These are phyloP conservation scores for Metopolophium dirhodum DNA, from an alignment of 1,140 invertebrate species.

Conservation along the genomic window DNA sequence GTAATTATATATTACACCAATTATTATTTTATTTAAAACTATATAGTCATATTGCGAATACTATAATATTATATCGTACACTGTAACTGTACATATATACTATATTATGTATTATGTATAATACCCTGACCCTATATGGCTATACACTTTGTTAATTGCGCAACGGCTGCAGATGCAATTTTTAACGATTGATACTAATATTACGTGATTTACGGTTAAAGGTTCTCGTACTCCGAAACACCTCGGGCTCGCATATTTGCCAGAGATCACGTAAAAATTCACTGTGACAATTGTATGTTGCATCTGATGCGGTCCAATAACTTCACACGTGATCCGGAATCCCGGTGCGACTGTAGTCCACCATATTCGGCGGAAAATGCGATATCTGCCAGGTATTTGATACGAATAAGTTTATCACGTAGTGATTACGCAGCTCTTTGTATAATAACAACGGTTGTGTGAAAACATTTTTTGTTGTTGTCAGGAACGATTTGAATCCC, in stretches of 20 bases:
- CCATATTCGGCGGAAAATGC: conserved; percentile 65
- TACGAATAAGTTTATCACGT: not conserved
- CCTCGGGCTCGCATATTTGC: conserved; percentile 37
- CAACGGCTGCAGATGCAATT: not conserved
- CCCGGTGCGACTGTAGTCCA: conserved; percentile 73
- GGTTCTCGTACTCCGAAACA: conserved; percentile 24
- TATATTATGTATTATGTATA: not conserved
- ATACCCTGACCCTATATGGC: not conserved
- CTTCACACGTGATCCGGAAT: conserved; percentile 74
- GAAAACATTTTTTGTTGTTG: not conserved
- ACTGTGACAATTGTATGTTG: conserved; percentile 65
- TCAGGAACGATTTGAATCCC: conserved; percentile 8
- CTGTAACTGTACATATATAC: too few species aligned
- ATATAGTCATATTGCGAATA: not conserved
- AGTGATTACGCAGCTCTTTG: not conserved
- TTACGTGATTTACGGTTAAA: not conserved
- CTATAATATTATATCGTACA: not conserved
- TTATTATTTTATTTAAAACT: not conserved
- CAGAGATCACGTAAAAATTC: conserved; percentile 20
- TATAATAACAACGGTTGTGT: not conserved
- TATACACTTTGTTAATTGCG: not conserved
- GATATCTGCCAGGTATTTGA: conserved; percentile 46
- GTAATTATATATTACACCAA: too few species aligned
- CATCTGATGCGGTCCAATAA: conserved; percentile 78
- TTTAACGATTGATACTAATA: not conserved